These are phyloP conservation scores for Calosoma granatense DNA, from an alignment of 1,140 invertebrate species.

Conservation along the genomic window DNA sequence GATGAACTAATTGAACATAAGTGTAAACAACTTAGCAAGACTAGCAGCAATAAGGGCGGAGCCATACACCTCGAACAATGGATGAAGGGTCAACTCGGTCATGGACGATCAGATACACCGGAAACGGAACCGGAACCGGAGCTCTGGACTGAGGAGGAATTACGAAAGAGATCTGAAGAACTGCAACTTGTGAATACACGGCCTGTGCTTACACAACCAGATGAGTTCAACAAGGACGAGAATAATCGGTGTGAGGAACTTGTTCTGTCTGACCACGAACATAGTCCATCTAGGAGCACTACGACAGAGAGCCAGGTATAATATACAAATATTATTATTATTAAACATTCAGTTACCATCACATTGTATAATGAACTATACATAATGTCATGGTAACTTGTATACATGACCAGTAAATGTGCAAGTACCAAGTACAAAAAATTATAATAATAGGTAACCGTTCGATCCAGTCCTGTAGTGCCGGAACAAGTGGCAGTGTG, in stretches of 20 bases:
- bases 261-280: conserved; percentile 42
- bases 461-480: conserved; percentile 52
- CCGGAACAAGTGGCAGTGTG: conserved; percentile 53
- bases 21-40: conserved; percentile 47
- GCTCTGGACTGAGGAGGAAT: conserved; percentile 60
- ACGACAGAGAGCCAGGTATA: conserved; percentile 61
- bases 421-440: too few species aligned
- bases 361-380: too few species aligned
- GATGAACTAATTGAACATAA: conserved; percentile 48
- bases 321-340: too few species aligned
- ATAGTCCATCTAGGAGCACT: conserved; percentile 56
- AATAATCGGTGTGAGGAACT: conserved; percentile 31
- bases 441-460: conserved; percentile 45
- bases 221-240: conserved; percentile 6
- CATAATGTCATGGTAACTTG: not conserved
- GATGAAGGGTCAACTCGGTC: conserved; percentile 50
- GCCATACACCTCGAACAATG: conserved; percentile 59
- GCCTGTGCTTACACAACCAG: not conserved
- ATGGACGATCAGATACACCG: conserved; percentile 19
- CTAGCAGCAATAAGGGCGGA: conserved; percentile 43
- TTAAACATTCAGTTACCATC: not conserved
- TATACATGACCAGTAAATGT: too few species aligned
- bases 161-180: conserved; percentile 53
- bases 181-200: conserved; percentile 38
- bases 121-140: conserved; percentile 40